A percentile compares a stretch with the other conserved stretches of the same genome.
phyloP scores from a whole-genome alignment of 2,113 vertebrate species.

The Conger conger region DNA sequence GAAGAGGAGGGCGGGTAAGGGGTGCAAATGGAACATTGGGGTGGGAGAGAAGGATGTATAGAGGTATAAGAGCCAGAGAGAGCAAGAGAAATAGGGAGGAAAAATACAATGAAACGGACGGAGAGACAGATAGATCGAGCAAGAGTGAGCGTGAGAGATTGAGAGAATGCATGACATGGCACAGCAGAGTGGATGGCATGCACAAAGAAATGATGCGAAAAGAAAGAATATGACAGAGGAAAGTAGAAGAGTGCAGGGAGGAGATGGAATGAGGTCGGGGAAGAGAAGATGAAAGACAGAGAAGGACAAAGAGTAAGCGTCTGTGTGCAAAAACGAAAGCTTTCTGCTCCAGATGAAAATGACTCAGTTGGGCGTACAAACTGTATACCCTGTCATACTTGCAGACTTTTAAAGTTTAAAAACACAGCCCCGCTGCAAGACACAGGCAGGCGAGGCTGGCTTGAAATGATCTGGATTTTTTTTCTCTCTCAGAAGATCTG shows the following conservation, averaged over 20 bases:
- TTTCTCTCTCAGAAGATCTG: background rate
- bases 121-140: too few species aligned
- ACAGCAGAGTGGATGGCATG: background rate
- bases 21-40: too few species aligned
- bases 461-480: background rate
- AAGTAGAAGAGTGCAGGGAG: background rate
- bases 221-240: background rate
- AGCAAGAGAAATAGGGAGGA: too few species aligned
- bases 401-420: background rate
- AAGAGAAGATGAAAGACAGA: background rate
- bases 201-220: constrained; percentile 15
- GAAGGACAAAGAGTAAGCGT: background rate
- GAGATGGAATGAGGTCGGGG: background rate
- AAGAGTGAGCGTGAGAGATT: too few species aligned
- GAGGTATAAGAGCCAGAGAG: too few species aligned
- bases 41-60: too few species aligned
- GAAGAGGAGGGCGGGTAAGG: too few species aligned
- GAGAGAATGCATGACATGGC: too few species aligned
- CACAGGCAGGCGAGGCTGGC: background rate
- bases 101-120: too few species aligned
- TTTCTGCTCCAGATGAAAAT: constrained; percentile 19
- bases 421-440: background rate
- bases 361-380: background rate
- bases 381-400: background rate
- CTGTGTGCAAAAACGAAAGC: constrained; percentile 9